These are phyloP conservation scores for Dysmachus trigonus DNA, from an alignment of 2,888 invertebrate species.

Conservation along the genomic window DNA sequence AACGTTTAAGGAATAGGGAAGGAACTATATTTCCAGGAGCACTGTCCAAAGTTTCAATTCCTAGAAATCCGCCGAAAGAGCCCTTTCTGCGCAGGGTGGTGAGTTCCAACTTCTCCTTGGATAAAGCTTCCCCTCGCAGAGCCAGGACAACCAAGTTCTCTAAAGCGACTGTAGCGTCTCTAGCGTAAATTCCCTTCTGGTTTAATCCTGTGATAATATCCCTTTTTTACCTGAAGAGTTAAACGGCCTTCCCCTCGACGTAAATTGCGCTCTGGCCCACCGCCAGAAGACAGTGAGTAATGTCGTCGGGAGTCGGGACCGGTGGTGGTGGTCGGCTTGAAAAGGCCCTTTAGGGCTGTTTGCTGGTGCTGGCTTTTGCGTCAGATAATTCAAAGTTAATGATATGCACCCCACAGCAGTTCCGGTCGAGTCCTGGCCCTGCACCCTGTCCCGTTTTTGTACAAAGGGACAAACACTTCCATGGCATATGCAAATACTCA, in stretches of 20 bases:
- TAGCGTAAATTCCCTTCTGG: constrained; percentile 5
- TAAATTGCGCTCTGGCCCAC: not conserved
- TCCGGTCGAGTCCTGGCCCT: constrained; percentile 19
- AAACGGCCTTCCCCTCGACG: not conserved
- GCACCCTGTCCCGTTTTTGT: constrained; percentile 8
- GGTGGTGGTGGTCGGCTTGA: constrained; percentile 34
- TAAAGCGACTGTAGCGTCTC: constrained; percentile 27
- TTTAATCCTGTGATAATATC: constrained; percentile 15
- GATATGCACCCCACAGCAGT: constrained; percentile 53
- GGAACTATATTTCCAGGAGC: not conserved
- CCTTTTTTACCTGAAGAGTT: not conserved
- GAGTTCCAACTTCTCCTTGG: not conserved
- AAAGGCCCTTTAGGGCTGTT: constrained; percentile 44
- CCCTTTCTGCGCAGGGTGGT: not conserved
- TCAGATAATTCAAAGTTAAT: constrained; percentile 51
- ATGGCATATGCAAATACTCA: constrained; percentile 24
- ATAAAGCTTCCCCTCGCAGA: not conserved
- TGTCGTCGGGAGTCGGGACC: not conserved
- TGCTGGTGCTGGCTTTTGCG: constrained; percentile 33
- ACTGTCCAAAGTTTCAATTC: not conserved
- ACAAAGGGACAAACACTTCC: constrained; percentile 6
- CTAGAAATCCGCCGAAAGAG: not conserved
- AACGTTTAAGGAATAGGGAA: too few relatives aligned
- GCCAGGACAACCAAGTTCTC: not conserved
- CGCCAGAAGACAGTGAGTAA: not conserved